Evolutionary conservation across 30 jellyfish, hydroid and myxozoan species (phyloP), one percentile per base, ranked within the genome.

Genomic region (Clytia hemisphaerica): DNA sequence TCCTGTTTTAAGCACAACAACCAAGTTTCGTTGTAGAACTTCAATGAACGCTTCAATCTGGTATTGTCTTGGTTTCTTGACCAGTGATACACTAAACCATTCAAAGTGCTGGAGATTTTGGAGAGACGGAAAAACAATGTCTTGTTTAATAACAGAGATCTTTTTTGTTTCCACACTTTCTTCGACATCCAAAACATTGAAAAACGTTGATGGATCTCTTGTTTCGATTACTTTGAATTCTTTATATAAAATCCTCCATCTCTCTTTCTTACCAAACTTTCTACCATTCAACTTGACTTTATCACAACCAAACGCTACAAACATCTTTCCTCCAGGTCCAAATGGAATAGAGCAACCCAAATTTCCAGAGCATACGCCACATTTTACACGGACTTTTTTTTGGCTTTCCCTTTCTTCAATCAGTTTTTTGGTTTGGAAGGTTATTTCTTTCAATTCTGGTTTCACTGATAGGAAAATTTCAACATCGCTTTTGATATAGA

Each of bases 1-100:
- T 19, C 94, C 94, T 16, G 94, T 83, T 21, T 64, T 67, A 10
- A 83, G 38, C 15, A 83, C 83, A 27, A 83, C 90, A 7, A 83
- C 77, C 1, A 83, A 73, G 58, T 83, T 73, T 35, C 58, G 44
- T 37, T 83, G 94, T 40, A 83, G 68, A 2, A 91, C 94, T 65
- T 73, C 91, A 28, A 83, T 40, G 51, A 50, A 83, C 16, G 85
- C 94, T 38, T 73, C 82, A 37, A 83, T 55, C 57, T 83, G 94
- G 50, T 83, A 83, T 16, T 37, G 12, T 66, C 91, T 58, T 9
- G 94, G 83, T 32, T n/a, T n/a, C 35, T 72, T 82, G 15, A 50
- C 57, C 30, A 70, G 87, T 4, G 83, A 61, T 58, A 82, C 61
- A 6, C 83, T 59, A 32, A 1, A 26, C 94, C 94, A 82, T 38